These are phyloP conservation scores for Eremophila alpestris DNA, from an alignment of 2,797 vertebrate species.

Conservation along the genomic window DNA sequence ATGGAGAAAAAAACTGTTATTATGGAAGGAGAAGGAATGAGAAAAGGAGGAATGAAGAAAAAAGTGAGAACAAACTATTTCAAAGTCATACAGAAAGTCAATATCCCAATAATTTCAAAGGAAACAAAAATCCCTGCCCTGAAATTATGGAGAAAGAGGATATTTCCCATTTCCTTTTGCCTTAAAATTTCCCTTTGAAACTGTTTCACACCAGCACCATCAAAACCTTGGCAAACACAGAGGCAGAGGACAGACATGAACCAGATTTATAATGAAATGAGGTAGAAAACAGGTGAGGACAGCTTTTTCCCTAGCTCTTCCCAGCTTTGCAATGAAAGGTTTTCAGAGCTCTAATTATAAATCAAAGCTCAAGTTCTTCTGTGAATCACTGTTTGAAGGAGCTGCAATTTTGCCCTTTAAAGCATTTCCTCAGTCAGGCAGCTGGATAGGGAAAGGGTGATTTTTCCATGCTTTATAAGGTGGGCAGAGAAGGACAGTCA, in stretches of 20 bases:
- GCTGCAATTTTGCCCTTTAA: constrained; percentile 29
- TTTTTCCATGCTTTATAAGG: constrained; percentile 2
- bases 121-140: neutral
- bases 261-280: neutral
- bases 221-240: neutral
- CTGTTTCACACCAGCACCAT: neutral
- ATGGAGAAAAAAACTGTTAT: neutral
- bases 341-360: constrained; percentile 54
- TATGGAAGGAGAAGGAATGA: neutral
- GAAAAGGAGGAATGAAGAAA: neutral
- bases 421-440: constrained; percentile 7
- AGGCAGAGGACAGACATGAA: neutral
- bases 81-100: neutral
- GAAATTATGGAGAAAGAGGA: neutral
- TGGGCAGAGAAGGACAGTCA: constrained; percentile 18
- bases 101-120: neutral
- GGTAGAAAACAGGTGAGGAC: constrained; percentile 19
- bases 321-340: constrained; percentile 22
- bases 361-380: constrained; percentile 47
- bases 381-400: constrained; percentile 37
- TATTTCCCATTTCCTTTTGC: neutral
- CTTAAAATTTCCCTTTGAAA: constrained; percentile 5
- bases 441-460: neutral
- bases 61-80: neutral
- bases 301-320: constrained; percentile 13